Percentiles rank a stretch among this genome's conserved stretches.
Evolutionary conservation across 2,113 vertebrate genomes (phyloP).

Genomic region (Apeltes quadracus): DNA sequence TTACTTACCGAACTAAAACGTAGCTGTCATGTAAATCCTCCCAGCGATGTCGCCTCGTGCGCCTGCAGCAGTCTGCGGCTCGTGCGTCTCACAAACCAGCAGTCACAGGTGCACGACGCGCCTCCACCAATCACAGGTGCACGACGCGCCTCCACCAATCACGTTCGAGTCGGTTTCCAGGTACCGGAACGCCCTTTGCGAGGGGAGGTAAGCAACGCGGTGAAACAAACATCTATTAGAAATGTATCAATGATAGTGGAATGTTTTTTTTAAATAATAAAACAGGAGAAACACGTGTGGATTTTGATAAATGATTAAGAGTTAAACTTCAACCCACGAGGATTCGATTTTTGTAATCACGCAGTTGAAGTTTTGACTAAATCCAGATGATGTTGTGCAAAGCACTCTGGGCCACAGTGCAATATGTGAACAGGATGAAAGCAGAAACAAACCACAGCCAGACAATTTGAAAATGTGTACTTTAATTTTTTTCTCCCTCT

Average conservation of each 20-base stretch:
- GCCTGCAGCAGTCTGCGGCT: neutral
- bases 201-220: no score
- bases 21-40: neutral
- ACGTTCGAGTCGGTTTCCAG: conserved; percentile 16
- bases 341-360: no score
- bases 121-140: conserved; percentile 64
- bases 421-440: neutral
- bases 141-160: conserved; percentile 53
- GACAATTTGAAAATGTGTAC: conserved; percentile 66
- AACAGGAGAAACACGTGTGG: neutral
- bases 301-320: conserved; percentile 4
- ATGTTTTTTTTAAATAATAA: neutral
- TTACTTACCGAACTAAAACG: conserved; percentile 39
- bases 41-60: neutral
- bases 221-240: neutral
- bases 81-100: neutral
- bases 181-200: neutral
- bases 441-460: conserved; percentile 34
- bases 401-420: neutral
- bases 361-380: neutral
- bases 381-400: neutral
- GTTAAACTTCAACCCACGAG: no score
- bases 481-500: conserved; percentile 70
- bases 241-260: neutral
- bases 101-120: conserved; percentile 39